Evolutionary conservation across 2,113 vertebrate species (phyloP).

Genomic region (Seriola dumerili): DNA sequence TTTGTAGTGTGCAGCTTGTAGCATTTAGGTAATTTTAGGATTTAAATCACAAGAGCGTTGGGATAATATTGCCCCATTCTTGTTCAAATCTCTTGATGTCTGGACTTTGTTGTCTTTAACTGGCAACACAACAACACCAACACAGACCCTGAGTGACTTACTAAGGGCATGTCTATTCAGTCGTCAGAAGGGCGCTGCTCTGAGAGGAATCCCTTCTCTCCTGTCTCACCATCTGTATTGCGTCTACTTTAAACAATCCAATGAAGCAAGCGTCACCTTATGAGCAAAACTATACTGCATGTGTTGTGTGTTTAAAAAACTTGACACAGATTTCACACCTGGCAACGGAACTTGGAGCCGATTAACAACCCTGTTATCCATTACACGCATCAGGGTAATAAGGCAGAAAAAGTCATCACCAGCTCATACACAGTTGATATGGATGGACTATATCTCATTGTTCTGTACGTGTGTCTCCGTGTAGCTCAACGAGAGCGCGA

Average conservation of each 20-base stretch:
- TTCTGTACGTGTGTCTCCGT: not conserved
- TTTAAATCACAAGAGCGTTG: no score
- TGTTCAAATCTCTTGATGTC: not conserved
- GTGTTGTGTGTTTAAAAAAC: not conserved
- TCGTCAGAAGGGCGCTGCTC: slow-evolving; percentile 6
- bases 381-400: not conserved
- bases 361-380: not conserved
- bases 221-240: not conserved
- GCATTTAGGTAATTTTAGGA: no score
- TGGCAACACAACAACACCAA: not conserved
- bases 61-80: no score
- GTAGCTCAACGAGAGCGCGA: not conserved
- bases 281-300: not conserved
- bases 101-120: not conserved
- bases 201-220: not conserved
- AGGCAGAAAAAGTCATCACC: not conserved
- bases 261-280: not conserved
- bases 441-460: not conserved
- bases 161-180: not conserved
- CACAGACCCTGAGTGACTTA: not conserved
- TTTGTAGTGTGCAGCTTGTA: no score
- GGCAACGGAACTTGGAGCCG: not conserved
- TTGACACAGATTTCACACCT: no score
- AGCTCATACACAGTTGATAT: not conserved
- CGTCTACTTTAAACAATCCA: not conserved